phyloP scores from a whole-genome alignment of 1,140 invertebrate species.

The Aradophagus sp. region DNA sequence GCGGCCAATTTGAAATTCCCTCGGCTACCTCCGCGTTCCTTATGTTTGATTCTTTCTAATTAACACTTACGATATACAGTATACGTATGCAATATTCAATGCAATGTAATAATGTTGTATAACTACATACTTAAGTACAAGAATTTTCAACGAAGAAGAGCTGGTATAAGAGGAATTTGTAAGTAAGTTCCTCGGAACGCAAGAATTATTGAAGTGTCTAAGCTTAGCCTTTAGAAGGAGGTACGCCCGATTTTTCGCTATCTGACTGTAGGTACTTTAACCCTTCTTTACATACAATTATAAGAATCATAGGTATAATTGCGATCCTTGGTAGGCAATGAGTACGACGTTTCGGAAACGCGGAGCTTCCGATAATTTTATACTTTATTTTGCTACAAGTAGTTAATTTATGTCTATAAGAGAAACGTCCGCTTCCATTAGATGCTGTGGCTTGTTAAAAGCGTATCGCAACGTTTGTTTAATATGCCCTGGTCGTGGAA shows the following conservation, averaged over 20 bases:
- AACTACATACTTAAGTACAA: slow-evolving; percentile 54
- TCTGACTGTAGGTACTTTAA: slow-evolving; percentile 63
- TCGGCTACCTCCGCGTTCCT: no score
- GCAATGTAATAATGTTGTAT: slow-evolving; percentile 41
- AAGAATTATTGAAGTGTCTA: slow-evolving; percentile 49
- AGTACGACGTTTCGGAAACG: slow-evolving; percentile 64
- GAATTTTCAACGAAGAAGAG: slow-evolving; percentile 26
- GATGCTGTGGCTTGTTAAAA: slow-evolving; percentile 34
- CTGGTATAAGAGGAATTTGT: slow-evolving; percentile 41
- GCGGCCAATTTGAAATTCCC: no score
- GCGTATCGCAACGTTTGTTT: slow-evolving; percentile 31
- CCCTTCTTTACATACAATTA: slow-evolving; percentile 66
- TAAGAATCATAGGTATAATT: slow-evolving; percentile 70
- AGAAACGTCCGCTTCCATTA: slow-evolving; percentile 42
- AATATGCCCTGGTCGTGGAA: slow-evolving; percentile 23
- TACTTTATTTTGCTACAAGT: slow-evolving; percentile 41
- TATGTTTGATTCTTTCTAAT: slow-evolving; percentile 38
- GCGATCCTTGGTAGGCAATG: slow-evolving; percentile 66
- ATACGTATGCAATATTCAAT: slow-evolving; percentile 42
- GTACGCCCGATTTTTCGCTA: slow-evolving; percentile 43
- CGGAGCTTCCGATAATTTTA: slow-evolving; percentile 40
- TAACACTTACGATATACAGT: slow-evolving; percentile 47
- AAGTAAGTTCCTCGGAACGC: slow-evolving; percentile 30
- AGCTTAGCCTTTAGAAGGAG: slow-evolving; percentile 54
- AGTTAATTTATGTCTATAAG: slow-evolving; percentile 49